Evolutionary conservation across 2,113 vertebrate species (phyloP), one percentile per base, ranked within the genome.

Genomic region (Sinocyclocheilus maitianheensis): DNA sequence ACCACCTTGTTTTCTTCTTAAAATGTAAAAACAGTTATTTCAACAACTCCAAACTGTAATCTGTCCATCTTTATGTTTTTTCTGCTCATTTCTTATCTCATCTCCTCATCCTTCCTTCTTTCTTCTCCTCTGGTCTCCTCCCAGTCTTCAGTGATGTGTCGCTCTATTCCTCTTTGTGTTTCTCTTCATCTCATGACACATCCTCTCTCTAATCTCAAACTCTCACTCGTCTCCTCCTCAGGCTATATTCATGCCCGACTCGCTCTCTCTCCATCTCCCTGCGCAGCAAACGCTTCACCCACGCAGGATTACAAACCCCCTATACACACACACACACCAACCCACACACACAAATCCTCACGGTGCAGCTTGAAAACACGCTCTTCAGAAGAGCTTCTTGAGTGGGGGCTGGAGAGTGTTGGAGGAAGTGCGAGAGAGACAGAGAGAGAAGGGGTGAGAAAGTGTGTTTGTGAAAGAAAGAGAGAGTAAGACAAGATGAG

Each of bases 291-390:
- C 78, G 62, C 83, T 85, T 86, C 85, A 82, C 77, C 88, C 82
- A 89, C 88, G 24, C 88, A 89, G 71, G 88, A 87, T 87, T 89
- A 87, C 83, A n/a, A 81, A 77, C 46, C 81, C 67, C 51, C 87
- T 0, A n/a, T 18, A 34, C 43, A 67, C 43, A 69, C 43, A 48
- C 37, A 62, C 77, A 40, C 77, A 30, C 62, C n/a, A n/a, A 67
- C 43, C 51, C 43, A 65, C 7, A 20, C 74, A 37, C 76, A 77
- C 3, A 79, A 13, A 80, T 22, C 37, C 58, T 55, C 20, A 46
- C 43, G 1, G 24, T 77, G 48, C 8, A 78, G 77, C 51, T 78
- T 78, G 24, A 58, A 60, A 58, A 81, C 60, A 81, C 51, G 22
- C 77, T 55, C 77, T 78, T 78, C 76, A 53, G 76, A 78, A 58